phyloP scores from a whole-genome alignment of 2,113 vertebrate species.

The Plecotus auritus region DNA sequence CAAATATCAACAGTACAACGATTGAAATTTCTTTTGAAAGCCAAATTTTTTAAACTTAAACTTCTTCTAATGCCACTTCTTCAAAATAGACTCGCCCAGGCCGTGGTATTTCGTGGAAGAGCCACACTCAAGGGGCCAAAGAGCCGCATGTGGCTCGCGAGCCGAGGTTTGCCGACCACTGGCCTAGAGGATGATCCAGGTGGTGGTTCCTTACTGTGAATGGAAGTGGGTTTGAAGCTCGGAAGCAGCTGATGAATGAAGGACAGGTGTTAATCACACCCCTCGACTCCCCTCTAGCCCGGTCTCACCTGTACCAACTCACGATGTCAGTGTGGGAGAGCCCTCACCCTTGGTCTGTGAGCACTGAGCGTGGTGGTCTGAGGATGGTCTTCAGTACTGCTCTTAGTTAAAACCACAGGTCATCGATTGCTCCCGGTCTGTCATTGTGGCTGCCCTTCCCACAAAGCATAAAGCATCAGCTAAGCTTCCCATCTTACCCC shows the following conservation, averaged over 20 bases:
- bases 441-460: not conserved
- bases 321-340: not conserved
- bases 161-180: too few relatives aligned
- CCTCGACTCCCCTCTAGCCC: not conserved
- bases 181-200: not conserved
- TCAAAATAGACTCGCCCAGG: too few relatives aligned
- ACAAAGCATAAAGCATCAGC: not conserved
- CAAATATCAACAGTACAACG: too few relatives aligned
- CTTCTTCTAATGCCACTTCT: too few relatives aligned
- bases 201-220: not conserved
- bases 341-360: not conserved
- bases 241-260: not conserved
- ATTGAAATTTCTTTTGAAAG: too few relatives aligned
- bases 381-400: not conserved
- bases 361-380: too few relatives aligned
- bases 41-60: too few relatives aligned
- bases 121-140: too few relatives aligned
- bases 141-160: too few relatives aligned
- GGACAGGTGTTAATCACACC: too few relatives aligned
- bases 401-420: not conserved
- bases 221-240: not conserved
- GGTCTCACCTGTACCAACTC: not conserved
- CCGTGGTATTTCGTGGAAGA: too few relatives aligned
- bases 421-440: accelerated
- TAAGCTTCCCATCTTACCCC: not conserved